These are phyloP conservation scores for Prosopocoilus inquinatus DNA, from an alignment of 2,888 invertebrate species.

Conservation along the genomic window DNA sequence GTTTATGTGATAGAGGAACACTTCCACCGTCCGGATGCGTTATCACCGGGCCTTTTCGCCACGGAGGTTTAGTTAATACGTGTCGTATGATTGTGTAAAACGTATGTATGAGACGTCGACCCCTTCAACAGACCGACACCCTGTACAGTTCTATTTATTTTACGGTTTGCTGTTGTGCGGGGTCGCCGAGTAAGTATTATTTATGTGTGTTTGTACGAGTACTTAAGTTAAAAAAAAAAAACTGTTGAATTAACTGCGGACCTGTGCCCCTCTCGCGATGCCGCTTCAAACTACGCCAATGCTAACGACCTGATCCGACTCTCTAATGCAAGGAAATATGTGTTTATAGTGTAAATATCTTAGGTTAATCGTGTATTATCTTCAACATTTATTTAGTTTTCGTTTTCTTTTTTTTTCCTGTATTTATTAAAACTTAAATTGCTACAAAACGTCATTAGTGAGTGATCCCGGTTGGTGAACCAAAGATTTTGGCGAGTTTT, in stretches of 20 bases:
- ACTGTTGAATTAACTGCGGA: slow-evolving; percentile 1
- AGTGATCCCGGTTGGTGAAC: slow-evolving; percentile 42
- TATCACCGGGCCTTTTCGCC: slow-evolving; percentile 61
- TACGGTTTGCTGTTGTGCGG: slow-evolving; percentile 33
- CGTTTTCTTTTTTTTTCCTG: slow-evolving; percentile 30
- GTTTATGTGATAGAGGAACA: slow-evolving; percentile 74
- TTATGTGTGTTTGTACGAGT: slow-evolving; percentile 40
- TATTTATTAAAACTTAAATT: slow-evolving; percentile 22
- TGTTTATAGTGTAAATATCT: slow-evolving; percentile 44
- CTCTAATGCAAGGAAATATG: slow-evolving; percentile 30
- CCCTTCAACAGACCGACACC: slow-evolving; percentile 30
- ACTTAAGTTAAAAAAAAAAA: slow-evolving; percentile 22
- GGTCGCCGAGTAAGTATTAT: slow-evolving; percentile 34
- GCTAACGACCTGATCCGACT: slow-evolving; percentile 33
- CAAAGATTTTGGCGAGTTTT: slow-evolving; percentile 46
- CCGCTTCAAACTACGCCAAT: slow-evolving; percentile 34
- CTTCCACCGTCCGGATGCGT: slow-evolving; percentile 62
- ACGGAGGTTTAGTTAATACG: slow-evolving; percentile 67
- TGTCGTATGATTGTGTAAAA: slow-evolving; percentile 15
- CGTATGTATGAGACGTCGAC: slow-evolving; percentile 34
- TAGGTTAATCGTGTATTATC: slow-evolving; percentile 28
- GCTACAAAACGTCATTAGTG: slow-evolving; percentile 29
- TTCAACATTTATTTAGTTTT: slow-evolving; percentile 22
- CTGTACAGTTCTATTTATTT: slow-evolving; percentile 47
- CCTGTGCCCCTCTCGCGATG: slow-evolving; percentile 22